These are phyloP conservation scores for Lontra canadensis DNA, from an alignment of 2,113 vertebrate genomes.

Conservation along the genomic window DNA sequence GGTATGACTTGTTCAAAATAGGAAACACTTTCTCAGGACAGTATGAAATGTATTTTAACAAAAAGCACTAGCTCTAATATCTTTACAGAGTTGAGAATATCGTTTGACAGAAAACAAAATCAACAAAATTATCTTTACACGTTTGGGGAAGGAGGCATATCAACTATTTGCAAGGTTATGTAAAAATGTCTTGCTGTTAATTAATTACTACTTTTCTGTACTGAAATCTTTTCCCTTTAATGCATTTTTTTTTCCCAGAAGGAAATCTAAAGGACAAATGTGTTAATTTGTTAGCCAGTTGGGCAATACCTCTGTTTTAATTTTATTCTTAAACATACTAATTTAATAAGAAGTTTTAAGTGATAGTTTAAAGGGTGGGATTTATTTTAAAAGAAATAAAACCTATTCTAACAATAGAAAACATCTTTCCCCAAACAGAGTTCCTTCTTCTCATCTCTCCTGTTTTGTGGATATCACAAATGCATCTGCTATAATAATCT, in stretches of 20 bases:
- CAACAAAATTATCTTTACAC: slow-evolving; percentile 21
- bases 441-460: neutral
- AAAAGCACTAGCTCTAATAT: neutral
- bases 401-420: neutral
- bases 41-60: neutral
- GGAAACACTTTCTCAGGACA: neutral
- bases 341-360: neutral
- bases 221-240: slow-evolving; percentile 31
- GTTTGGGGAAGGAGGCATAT: slow-evolving; percentile 1
- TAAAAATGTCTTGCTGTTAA: slow-evolving; percentile 54
- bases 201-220: slow-evolving; percentile 27
- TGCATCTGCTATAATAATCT: neutral
- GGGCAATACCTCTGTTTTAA: neutral
- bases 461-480: neutral
- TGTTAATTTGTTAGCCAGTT: slow-evolving; percentile 35
- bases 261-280: slow-evolving; percentile 19
- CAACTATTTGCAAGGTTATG: slow-evolving; percentile 1
- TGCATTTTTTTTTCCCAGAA: neutral
- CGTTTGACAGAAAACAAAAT: slow-evolving; percentile 14
- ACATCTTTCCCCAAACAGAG: neutral
- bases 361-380: neutral
- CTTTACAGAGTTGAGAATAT: slow-evolving; percentile 1
- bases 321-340: slow-evolving; percentile 33
- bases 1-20: neutral
- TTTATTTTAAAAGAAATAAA: neutral